Evolutionary conservation across 2,888 invertebrate species (phyloP).

Genomic region (Heliconius erato): DNA sequence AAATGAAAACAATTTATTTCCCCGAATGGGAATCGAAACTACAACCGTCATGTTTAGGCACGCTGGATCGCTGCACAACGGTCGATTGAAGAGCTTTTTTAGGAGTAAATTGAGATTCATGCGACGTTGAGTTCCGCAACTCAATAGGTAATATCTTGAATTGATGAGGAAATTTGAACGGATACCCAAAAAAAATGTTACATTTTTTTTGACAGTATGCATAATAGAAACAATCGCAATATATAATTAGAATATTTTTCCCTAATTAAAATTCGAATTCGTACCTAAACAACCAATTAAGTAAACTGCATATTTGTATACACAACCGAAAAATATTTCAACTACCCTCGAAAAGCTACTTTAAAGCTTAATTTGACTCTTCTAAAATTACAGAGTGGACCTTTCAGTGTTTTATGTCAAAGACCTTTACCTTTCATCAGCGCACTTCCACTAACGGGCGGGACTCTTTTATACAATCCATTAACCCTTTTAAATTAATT

Average conservation of each 20-base stretch:
- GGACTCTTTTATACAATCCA: slow-evolving; percentile 22
- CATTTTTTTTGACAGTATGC: too few relatives aligned
- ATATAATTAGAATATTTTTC: too few relatives aligned
- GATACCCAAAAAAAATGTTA: too few relatives aligned
- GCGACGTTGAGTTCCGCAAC: too few relatives aligned
- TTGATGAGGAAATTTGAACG: too few relatives aligned
- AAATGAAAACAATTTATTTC: neutral
- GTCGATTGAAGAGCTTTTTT: neutral
- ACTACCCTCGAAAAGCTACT: slow-evolving; percentile 36
- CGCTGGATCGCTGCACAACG: too few relatives aligned
- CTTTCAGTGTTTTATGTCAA: slow-evolving; percentile 74
- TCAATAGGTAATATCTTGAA: too few relatives aligned
- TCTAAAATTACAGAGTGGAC: slow-evolving; percentile 72
- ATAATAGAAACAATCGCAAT: too few relatives aligned
- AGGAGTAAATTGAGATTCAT: neutral
- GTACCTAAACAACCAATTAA: neutral
- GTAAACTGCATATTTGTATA: neutral
- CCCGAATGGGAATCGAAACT: neutral
- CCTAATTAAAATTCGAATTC: neutral
- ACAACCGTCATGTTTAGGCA: too few relatives aligned
- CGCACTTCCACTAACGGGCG: slow-evolving; percentile 3
- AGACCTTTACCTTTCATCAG: slow-evolving; percentile 55
- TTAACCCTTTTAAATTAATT: slow-evolving; percentile 25
- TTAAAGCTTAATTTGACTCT: slow-evolving; percentile 67
- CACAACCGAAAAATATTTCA: slow-evolving; percentile 12